phyloP scores from a whole-genome alignment of 1,140 invertebrate species.

The Drosophila arawakana region DNA sequence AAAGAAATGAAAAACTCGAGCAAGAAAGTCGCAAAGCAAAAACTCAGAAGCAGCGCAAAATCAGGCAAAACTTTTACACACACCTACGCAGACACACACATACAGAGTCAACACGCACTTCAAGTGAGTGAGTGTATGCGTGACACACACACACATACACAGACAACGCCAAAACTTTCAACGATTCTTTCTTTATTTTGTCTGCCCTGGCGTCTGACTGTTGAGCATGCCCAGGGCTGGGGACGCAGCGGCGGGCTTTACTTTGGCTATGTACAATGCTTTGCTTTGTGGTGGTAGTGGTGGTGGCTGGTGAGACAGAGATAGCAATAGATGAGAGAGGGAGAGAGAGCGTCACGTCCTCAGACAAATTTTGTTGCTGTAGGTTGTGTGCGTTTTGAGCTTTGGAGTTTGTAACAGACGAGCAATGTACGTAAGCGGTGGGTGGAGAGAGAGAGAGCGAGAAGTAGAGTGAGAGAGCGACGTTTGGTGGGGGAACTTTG shows the following conservation, averaged over 20 bases:
- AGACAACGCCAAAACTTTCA: conserved; percentile 45
- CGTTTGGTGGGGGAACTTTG: conserved; percentile 2
- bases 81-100: not conserved
- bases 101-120: conserved; percentile 2
- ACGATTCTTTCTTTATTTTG: conserved; percentile 45
- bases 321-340: conserved; percentile 31
- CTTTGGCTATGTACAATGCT: conserved; percentile 11
- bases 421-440: conserved; percentile 9
- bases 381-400: conserved; percentile 61
- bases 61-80: conserved; percentile 33
- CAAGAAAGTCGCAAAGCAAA: conserved; percentile 14
- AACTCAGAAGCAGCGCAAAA: conserved; percentile 21
- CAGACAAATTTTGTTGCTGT: conserved; percentile 80
- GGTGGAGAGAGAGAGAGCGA: not conserved
- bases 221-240: conserved; percentile 14
- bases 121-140: not conserved
- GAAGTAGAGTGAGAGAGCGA: conserved; percentile 1
- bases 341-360: conserved; percentile 43
- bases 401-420: conserved; percentile 36
- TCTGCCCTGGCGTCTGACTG: conserved; percentile 54
- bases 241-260: not conserved
- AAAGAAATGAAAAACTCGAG: conserved; percentile 6
- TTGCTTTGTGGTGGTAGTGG: not conserved
- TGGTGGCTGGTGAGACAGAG: conserved; percentile 19
- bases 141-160: conserved; percentile 22